phyloP scores from a whole-genome alignment of 2,797 vertebrate species.

The Poeciliopsis gracilis region DNA sequence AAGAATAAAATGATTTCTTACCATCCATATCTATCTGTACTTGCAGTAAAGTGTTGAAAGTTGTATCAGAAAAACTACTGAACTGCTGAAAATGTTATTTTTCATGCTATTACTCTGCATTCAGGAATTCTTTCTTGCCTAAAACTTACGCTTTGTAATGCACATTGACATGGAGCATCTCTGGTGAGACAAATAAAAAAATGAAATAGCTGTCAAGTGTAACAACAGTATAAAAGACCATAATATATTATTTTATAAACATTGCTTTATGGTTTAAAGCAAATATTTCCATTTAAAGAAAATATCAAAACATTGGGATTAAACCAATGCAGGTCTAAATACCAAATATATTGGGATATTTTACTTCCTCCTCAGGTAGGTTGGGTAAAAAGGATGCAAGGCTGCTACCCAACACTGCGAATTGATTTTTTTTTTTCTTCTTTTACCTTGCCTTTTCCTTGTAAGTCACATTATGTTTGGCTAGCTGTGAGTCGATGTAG shows the following conservation, averaged over 20 bases:
- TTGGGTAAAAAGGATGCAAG: neutral
- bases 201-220: neutral
- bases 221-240: neutral
- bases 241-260: neutral
- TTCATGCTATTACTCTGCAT: neutral
- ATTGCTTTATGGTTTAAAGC: neutral
- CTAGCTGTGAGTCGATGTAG: conserved; percentile 37
- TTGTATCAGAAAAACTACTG: neutral
- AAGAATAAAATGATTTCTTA: neutral
- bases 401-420: neutral
- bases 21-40: neutral
- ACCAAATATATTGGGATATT: neutral
- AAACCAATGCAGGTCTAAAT: neutral
- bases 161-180: neutral
- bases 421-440: neutral
- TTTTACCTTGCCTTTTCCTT: conserved; percentile 23
- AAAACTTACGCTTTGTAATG: neutral
- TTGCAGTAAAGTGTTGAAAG: neutral
- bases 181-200: neutral
- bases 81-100: neutral
- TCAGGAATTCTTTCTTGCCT: neutral
- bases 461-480: conserved; percentile 22
- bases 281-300: neutral
- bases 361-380: neutral
- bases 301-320: neutral